These are phyloP conservation scores for Calameuta idolon DNA, from an alignment of 2,888 invertebrate genomes.

Conservation along the genomic window DNA sequence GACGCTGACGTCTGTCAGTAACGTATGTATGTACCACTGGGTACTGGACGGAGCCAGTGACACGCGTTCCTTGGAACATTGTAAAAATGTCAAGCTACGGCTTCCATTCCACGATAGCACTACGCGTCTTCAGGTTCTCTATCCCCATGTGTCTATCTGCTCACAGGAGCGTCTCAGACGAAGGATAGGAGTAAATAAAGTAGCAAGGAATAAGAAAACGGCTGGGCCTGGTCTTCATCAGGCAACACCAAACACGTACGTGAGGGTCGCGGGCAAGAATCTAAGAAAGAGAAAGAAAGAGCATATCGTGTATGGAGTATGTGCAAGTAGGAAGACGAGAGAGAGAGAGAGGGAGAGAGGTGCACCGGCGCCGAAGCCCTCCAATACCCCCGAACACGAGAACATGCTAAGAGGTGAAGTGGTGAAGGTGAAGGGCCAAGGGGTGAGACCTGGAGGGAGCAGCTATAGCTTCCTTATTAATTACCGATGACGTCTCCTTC, in stretches of 20 bases:
- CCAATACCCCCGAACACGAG: background rate
- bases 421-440: background rate
- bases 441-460: background rate
- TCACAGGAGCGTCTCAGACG: background rate
- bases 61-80: background rate
- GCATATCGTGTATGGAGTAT: background rate
- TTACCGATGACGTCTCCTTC: constrained; percentile 47
- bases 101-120: background rate
- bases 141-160: background rate
- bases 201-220: background rate
- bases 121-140: background rate
- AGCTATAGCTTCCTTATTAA: constrained; percentile 37
- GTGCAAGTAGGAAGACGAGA: background rate
- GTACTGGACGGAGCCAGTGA: background rate
- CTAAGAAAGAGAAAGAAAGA: background rate
- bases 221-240: constrained; percentile 22
- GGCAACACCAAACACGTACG: constrained; percentile 22
- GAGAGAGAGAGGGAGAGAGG: too few relatives aligned
- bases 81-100: background rate
- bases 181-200: background rate
- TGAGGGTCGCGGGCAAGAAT: background rate
- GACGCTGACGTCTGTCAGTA: background rate
- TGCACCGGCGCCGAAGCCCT: background rate
- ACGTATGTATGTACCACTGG: background rate
- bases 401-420: background rate